Conservation (phyloP, 2,113 vertebrate genomes). For the Mormyrus iriodes region DNA sequence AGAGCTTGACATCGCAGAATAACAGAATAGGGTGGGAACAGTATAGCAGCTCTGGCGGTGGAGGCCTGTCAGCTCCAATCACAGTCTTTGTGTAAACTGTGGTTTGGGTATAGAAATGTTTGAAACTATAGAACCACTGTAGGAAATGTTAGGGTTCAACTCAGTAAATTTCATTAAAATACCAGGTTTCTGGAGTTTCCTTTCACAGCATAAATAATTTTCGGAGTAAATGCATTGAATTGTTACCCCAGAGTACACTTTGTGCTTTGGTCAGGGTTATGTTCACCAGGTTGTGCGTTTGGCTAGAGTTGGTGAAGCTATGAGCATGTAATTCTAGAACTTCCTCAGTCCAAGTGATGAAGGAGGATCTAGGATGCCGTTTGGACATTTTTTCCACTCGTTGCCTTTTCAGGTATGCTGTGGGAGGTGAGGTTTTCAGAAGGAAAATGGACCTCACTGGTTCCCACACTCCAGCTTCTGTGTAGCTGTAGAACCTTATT, state of each 20-base stretch:
- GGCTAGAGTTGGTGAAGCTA: no score
- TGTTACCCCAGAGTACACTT: neutral
- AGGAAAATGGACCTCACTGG: neutral
- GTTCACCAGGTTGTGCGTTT: neutral
- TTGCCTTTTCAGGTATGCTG: neutral
- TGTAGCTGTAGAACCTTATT: neutral
- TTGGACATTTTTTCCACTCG: neutral
- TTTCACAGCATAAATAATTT: constrained; percentile 1
- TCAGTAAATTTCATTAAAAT: neutral
- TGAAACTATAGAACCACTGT: neutral
- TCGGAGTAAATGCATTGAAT: neutral
- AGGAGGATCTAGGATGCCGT: neutral
- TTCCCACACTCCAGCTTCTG: neutral
- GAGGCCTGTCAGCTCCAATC: neutral
- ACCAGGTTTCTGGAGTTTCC: neutral
- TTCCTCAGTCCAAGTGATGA: neutral
- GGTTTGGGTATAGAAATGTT: neutral
- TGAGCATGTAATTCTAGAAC: neutral
- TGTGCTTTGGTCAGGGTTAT: neutral
- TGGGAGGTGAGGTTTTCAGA: neutral
- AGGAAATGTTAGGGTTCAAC: neutral
- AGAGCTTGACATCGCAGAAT: neutral
- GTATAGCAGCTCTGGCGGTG: neutral
- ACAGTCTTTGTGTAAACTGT: neutral
- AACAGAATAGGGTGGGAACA: neutral